A percentile compares a stretch with the other conserved stretches of the same genome.
phyloP scores from a whole-genome alignment of 2,797 vertebrate species.

The Otus scops region DNA sequence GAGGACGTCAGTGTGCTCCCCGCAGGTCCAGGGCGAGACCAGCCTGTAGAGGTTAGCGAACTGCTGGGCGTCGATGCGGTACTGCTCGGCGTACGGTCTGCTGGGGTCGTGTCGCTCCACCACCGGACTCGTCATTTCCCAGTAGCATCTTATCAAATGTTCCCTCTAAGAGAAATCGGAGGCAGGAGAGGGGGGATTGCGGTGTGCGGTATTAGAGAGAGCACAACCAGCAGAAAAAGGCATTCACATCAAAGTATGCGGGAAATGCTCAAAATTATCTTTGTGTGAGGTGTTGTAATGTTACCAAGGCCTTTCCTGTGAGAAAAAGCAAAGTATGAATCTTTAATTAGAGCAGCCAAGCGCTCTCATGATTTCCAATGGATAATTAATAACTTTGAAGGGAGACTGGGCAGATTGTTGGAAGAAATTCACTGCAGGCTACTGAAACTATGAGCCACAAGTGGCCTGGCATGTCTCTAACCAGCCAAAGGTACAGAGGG shows the following conservation, averaged over 20 bases:
- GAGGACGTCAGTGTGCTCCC: conserved; percentile 80
- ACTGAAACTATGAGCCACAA: not conserved
- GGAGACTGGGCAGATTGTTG: not conserved
- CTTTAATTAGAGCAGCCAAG: not conserved
- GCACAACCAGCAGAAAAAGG: not conserved
- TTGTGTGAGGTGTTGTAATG: not conserved
- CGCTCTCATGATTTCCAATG: not conserved
- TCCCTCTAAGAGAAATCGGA: conserved; percentile 79
- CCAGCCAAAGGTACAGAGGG: not conserved
- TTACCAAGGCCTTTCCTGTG: not conserved
- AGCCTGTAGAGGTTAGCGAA: conserved; percentile 87
- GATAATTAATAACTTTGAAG: not conserved
- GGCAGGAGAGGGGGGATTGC: not conserved
- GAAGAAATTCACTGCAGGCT: not conserved
- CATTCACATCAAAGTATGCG: not conserved
- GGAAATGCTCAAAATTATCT: not conserved
- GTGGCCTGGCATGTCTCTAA: not conserved
- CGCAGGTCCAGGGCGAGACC: conserved; percentile 85
- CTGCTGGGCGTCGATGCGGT: conserved; percentile 88
- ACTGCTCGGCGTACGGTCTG: conserved; percentile 84
- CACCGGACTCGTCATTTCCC: conserved; percentile 74
- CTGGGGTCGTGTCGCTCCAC: conserved; percentile 77
- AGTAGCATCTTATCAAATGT: conserved; percentile 91
- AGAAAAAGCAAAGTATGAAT: not conserved
- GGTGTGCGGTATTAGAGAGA: rapidly evolving